Evolutionary conservation across 2,888 invertebrate species (phyloP), one percentile per base, ranked within the genome.

Genomic region (Drosophila peninsularis): DNA sequence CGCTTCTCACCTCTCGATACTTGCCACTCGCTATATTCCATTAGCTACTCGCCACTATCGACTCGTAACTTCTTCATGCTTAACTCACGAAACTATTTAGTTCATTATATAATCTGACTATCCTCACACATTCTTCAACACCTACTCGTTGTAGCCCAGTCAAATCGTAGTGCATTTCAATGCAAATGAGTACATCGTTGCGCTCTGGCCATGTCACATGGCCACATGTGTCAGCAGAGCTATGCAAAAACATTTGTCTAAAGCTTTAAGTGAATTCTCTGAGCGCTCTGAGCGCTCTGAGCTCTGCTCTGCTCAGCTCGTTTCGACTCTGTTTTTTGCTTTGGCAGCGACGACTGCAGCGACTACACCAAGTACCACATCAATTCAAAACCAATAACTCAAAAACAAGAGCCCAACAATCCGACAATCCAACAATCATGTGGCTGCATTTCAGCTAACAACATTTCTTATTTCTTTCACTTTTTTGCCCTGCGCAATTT

Each of bases 341-440:
- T 24, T 49, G 54, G 30, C 36, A 14, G 34, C 13, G 36, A 47
- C 21, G 50, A 34, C n/a, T 37, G 24, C 54, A 62, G 47, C 68
- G 54, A 58, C 50, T 39, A 53, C 65, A 56, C 58, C 55, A 56
- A 50, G 32, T 5, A 36, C 63, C 77, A 62, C 73, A 77, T 82
- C 88, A 82, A 88, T 83, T 82, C 86, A 74, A 85, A 82, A 80
- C 88, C 86, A 85, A 83, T 85, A 83, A 79, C 88, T 83, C 82
- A 83, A 83, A 83, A 83, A 74, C 88, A 78, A 71, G 82, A 84
- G 39, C 21, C 62, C 61, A 74, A 61, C 74, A 37, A 56, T 44
- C 41, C 36, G 50, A 53, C 62, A 69, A 62, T 67, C 55, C 50
- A 69, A 52, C 80, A 78, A 73, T 80, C 83, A 79, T 82, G 82